Percentiles rank a stretch among this genome's conserved stretches.
Conservation (phyloP, 2,797 vertebrate genomes). For the Prunella strophiata region DNA sequence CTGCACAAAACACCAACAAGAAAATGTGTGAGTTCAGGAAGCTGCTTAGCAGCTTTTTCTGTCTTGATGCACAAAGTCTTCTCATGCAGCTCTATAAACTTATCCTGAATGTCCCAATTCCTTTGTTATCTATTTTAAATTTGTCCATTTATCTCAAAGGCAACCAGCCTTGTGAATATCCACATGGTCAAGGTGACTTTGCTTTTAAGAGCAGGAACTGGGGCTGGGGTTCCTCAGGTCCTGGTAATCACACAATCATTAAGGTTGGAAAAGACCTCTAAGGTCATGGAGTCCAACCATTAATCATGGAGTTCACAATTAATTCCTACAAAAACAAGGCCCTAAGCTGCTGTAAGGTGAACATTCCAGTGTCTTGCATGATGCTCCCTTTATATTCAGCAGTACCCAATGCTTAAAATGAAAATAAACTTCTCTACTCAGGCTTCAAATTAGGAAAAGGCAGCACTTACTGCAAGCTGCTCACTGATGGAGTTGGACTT, state of each 20-base stretch:
- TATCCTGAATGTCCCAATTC: background rate
- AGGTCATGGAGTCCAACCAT: background rate
- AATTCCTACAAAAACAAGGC: background rate
- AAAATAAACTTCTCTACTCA: background rate
- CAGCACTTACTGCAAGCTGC: conserved; percentile 83
- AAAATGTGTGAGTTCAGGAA: background rate
- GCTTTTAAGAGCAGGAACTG: background rate
- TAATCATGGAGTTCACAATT: background rate
- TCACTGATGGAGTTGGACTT: conserved; percentile 94
- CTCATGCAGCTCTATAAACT: background rate
- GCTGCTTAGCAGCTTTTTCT: background rate
- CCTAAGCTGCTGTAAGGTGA: background rate
- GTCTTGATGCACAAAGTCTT: background rate
- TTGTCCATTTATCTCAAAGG: background rate
- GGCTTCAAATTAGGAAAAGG: background rate
- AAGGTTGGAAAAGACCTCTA: background rate
- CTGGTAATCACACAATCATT: background rate
- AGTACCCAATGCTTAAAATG: background rate
- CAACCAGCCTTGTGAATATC: background rate
- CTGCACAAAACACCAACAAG: background rate
- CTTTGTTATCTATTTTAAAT: background rate
- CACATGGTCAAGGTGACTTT: background rate
- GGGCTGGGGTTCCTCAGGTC: background rate
- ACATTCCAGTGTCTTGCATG: background rate
- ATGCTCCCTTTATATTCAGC: background rate